phyloP scores from a whole-genome alignment of 2,888 invertebrate species.

The Athrips mouffetella region DNA sequence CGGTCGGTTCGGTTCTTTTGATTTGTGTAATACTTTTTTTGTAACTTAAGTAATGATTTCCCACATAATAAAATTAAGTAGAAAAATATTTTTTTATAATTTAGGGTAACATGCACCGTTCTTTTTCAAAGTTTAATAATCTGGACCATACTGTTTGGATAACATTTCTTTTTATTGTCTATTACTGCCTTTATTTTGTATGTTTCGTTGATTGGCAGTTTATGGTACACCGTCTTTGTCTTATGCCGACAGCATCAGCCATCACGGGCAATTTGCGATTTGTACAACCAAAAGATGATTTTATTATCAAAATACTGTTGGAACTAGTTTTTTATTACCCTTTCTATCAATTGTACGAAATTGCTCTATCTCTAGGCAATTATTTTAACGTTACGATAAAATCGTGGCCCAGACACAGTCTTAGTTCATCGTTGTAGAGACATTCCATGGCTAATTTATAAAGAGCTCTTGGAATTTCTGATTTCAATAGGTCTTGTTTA shows the following conservation, averaged over 20 bases:
- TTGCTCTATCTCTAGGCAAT: slow-evolving; percentile 30
- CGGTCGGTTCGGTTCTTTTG: too few relatives aligned
- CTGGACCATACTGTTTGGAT: slow-evolving; percentile 7
- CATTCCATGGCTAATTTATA: not conserved
- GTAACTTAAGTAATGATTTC: not conserved
- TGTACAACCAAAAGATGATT: slow-evolving; percentile 9
- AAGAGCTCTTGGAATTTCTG: not conserved
- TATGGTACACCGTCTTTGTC: slow-evolving; percentile 12
- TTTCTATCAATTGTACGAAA: slow-evolving; percentile 33
- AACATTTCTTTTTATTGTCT: not conserved
- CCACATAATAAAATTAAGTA: not conserved
- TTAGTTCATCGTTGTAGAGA: not conserved
- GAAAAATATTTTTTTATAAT: not conserved
- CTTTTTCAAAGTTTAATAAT: not conserved
- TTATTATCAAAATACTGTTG: slow-evolving; percentile 15
- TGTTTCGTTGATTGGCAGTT: slow-evolving; percentile 13
- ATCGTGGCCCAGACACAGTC: slow-evolving; percentile 20
- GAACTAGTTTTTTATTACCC: slow-evolving; percentile 39
- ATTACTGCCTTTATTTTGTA: not conserved
- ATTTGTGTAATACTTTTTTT: too few relatives aligned
- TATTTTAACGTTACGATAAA: slow-evolving; percentile 36
- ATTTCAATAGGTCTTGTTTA: not conserved
- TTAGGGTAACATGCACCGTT: not conserved
- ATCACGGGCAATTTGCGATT: slow-evolving; percentile 16
- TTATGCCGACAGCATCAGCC: slow-evolving; percentile 13